A percentile compares a stretch with the other conserved stretches of the same genome.
phyloP scores from a whole-genome alignment of 2,113 vertebrate genomes.

The Siphamia tubifer region DNA sequence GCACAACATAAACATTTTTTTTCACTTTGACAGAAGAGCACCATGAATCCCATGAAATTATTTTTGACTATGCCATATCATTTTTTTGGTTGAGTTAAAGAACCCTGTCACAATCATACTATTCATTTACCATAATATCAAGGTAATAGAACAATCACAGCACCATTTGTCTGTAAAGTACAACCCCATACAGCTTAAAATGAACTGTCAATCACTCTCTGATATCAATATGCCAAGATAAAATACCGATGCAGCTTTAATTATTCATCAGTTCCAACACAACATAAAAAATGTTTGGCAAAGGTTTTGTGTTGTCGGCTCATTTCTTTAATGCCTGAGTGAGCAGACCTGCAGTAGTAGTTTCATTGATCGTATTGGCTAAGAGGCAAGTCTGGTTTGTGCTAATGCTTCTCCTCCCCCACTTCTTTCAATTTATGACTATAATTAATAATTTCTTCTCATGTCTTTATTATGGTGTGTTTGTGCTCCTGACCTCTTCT shows the following conservation, averaged over 20 bases:
- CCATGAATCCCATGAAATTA: no score
- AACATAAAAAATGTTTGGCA: neutral
- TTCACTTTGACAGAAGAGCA: no score
- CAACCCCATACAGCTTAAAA: no score
- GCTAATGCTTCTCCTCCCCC: neutral
- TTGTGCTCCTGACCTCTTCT: neutral
- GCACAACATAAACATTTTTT: no score
- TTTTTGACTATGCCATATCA: no score
- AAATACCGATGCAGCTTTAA: neutral
- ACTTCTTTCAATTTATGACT: neutral
- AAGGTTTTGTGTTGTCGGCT: neutral
- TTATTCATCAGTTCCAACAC: neutral
- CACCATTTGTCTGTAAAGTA: no score
- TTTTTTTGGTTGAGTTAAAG: no score
- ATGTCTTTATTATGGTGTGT: neutral
- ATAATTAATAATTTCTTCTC: neutral
- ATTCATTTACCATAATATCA: no score
- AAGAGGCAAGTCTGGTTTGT: neutral
- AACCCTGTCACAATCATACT: no score
- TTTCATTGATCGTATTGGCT: constrained; percentile 18
- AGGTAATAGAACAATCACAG: no score
- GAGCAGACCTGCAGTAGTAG: constrained; percentile 1
- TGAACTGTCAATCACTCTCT: neutral
- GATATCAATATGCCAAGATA: neutral
- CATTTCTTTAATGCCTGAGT: neutral